Base-by-base conservation (phyloP, 1,140 invertebrate species). In the Choristoneura fumiferana region DNA sequence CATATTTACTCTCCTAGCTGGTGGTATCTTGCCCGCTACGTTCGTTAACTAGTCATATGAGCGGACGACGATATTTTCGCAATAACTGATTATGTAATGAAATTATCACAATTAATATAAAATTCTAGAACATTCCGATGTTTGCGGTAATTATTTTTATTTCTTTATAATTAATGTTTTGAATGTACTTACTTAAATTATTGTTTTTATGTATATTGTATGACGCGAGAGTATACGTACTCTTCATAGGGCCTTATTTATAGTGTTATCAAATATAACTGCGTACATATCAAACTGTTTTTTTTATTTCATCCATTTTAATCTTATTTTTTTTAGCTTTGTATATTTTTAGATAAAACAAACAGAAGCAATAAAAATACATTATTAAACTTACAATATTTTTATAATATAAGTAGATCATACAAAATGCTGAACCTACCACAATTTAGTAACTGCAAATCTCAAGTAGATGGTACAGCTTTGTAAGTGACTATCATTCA, bases 151-250 rank as follows among this genome's bases (percentile, higher is more conserved):
- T 45, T 45, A 43, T 18, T 18, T 45, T 45, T 29, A 45, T 17
- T 45, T 18, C 18, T 45, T 45, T 45, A 45, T 10, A n/a, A 45
- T 22, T 45, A 45, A 45, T 45, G 14, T 18, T 45, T 45, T 45
- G 15, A 45, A 45, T 45, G 71, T 73, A 71, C 71, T 76, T 76
- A 76, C 73, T 67, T 72, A 76, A 73, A 73, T 76, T 73, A 76
- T 76, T 73, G 17, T 62, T 58, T 73, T 63, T 73, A 67, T 63
- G 67, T 67, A 73, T 43, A 59, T 55, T 54, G n/a, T n/a, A 33
- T 38, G 55, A 57, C 34, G 35, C 36, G 52, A 35, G 52, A 33
- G 22, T 29, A 29, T 60, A 43, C 15, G 43, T 54, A 9, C 54
- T 22, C 57, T 37, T 49, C 36, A 54, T 37, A 53, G 45, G 57